A percentile compares a stretch with the other conserved stretches of the same genome.
phyloP scores from a whole-genome alignment of 1,140 invertebrate genomes.

The Elysia chlorotica region DNA sequence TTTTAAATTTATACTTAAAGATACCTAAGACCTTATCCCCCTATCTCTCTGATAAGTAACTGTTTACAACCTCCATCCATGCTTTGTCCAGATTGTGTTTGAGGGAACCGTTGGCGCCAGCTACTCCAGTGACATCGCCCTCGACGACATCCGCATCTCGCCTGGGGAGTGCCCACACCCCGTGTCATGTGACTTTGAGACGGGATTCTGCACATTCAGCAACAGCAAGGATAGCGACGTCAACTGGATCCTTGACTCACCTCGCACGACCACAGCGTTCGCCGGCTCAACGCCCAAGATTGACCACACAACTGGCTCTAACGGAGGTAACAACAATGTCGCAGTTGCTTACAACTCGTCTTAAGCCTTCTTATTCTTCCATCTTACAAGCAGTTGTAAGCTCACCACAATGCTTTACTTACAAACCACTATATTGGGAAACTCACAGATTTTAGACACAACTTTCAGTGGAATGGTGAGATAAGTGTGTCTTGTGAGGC shows the following conservation, averaged over 20 bases:
- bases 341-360: neutral
- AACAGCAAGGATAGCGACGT: constrained; percentile 9
- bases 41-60: no score
- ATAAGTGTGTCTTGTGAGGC: no score
- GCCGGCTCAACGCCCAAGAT: neutral
- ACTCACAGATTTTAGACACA: no score
- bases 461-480: no score
- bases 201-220: constrained; percentile 21
- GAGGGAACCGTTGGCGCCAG: constrained; percentile 27
- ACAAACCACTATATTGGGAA: no score
- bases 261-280: neutral
- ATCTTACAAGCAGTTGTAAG: neutral
- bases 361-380: neutral
- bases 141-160: constrained; percentile 36
- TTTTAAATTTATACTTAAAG: no score
- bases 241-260: constrained; percentile 8
- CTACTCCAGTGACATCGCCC: constrained; percentile 29
- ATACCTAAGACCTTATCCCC: no score
- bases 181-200: constrained; percentile 53
- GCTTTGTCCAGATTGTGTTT: constrained; percentile 44
- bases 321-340: neutral
- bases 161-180: constrained; percentile 31
- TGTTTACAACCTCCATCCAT: no score
- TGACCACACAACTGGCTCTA: constrained; percentile 16
- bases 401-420: neutral